Conservation (phyloP, 2,797 vertebrate genomes). For the Parotocinclus haroldoi region DNA sequence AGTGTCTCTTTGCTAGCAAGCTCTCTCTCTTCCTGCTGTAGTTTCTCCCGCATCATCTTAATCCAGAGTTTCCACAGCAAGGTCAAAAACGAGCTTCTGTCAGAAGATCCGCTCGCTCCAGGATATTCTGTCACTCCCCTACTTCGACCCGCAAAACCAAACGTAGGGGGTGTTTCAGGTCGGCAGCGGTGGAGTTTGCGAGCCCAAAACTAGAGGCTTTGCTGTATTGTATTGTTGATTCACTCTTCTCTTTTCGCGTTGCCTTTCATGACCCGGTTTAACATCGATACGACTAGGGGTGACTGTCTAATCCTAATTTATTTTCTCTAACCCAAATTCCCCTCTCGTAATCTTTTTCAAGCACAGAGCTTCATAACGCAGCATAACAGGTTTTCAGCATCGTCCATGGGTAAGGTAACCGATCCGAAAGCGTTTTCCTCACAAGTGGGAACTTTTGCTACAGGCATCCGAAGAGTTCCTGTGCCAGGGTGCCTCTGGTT, state of each 20-base stretch:
- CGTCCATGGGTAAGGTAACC: conserved; percentile 71
- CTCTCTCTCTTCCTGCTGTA: conserved; percentile 59
- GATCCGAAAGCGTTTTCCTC: conserved; percentile 30
- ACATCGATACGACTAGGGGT: conserved; percentile 61
- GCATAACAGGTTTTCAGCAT: conserved; percentile 77
- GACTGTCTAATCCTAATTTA: conserved; percentile 75
- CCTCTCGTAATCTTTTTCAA: conserved; percentile 78
- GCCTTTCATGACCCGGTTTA: conserved; percentile 54
- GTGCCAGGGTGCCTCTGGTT: conserved; percentile 63
- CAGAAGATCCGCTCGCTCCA: conserved; percentile 51
- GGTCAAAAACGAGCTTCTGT: conserved; percentile 56
- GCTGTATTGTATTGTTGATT: conserved; percentile 44
- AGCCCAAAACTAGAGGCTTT: conserved; percentile 54
- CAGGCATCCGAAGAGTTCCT: conserved; percentile 64
- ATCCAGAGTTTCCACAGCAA: conserved; percentile 71
- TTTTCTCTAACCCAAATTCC: conserved; percentile 84
- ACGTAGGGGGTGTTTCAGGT: conserved; percentile 69
- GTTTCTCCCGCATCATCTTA: conserved; percentile 62
- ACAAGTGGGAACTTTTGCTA: conserved; percentile 46
- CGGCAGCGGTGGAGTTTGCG: conserved; percentile 69
- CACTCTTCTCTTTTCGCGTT: conserved; percentile 55
- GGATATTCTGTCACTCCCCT: conserved; percentile 56
- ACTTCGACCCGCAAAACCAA: conserved; percentile 56
- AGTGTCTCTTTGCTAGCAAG: conserved; percentile 60
- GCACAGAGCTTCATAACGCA: conserved; percentile 76